phyloP scores from a whole-genome alignment of 2,113 vertebrate genomes.

The Eulemur macaco region DNA sequence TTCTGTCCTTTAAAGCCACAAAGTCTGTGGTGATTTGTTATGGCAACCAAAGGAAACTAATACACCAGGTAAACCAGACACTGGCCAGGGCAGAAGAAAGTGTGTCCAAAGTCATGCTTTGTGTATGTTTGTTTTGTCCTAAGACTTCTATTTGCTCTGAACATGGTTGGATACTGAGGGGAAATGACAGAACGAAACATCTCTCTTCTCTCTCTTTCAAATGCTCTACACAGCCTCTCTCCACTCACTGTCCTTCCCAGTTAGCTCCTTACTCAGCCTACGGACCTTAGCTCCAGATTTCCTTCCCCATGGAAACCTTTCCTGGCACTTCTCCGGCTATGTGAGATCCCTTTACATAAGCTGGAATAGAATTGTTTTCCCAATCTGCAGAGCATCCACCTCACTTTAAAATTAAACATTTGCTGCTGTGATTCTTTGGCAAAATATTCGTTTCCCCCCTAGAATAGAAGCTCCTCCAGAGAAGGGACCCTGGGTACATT shows the following conservation, averaged over 20 bases:
- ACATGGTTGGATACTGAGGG: neutral
- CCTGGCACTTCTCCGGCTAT: neutral
- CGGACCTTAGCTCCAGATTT: neutral
- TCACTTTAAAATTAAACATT: neutral
- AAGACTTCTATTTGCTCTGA: neutral
- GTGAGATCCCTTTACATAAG: neutral
- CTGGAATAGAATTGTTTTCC: neutral
- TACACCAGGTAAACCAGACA: neutral
- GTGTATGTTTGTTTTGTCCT: neutral
- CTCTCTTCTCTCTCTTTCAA: neutral
- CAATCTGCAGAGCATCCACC: neutral
- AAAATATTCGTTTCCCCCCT: neutral
- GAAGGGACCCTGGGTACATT: neutral
- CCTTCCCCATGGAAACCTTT: neutral
- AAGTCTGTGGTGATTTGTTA: neutral
- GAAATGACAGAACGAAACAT: neutral
- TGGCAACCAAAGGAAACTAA: neutral
- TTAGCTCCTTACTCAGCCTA: neutral
- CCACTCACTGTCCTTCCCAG: neutral
- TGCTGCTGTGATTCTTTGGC: neutral
- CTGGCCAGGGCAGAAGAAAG: neutral
- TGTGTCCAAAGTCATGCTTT: neutral
- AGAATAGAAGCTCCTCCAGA: neutral
- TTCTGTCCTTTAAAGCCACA: neutral
- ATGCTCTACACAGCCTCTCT: neutral